These are phyloP conservation scores for Eupeodes latifasciatus DNA, from an alignment of 2,888 invertebrate genomes.

Conservation along the genomic window DNA sequence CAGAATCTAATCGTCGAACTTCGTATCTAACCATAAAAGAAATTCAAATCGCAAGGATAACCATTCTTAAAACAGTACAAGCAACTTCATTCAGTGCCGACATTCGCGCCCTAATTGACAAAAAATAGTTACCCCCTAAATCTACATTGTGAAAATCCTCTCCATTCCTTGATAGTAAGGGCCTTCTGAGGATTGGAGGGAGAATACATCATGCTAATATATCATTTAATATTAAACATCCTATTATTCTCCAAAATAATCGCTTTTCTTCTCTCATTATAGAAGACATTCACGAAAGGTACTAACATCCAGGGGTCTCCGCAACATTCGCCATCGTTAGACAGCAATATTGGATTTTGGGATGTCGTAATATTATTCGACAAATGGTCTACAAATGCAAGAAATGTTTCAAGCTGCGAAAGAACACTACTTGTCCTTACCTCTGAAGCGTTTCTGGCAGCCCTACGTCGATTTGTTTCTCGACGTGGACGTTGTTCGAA, in stretches of 20 bases:
- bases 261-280: conserved; percentile 7
- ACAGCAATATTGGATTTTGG: not conserved
- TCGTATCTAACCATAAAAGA: not conserved
- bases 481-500: too few relatives aligned
- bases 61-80: not conserved
- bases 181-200: conserved; percentile 5
- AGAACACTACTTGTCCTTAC: not conserved
- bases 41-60: not conserved
- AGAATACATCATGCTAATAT: not conserved
- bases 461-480: too few relatives aligned
- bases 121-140: too few relatives aligned
- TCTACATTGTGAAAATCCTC: not conserved
- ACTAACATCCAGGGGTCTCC: not conserved
- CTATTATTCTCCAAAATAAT: conserved; percentile 2
- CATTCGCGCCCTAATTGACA: not conserved
- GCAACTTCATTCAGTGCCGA: not conserved
- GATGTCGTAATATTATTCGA: not conserved
- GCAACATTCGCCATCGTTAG: not conserved
- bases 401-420: not conserved
- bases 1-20: not conserved
- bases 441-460: too few relatives aligned
- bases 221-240: not conserved
- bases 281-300: not conserved
- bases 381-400: not conserved
- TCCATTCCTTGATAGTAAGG: not conserved